Percentiles rank a stretch among this genome's conserved stretches.
Conservation (phyloP, 2,888 invertebrate species). For the Leptura quadrifasciata region DNA sequence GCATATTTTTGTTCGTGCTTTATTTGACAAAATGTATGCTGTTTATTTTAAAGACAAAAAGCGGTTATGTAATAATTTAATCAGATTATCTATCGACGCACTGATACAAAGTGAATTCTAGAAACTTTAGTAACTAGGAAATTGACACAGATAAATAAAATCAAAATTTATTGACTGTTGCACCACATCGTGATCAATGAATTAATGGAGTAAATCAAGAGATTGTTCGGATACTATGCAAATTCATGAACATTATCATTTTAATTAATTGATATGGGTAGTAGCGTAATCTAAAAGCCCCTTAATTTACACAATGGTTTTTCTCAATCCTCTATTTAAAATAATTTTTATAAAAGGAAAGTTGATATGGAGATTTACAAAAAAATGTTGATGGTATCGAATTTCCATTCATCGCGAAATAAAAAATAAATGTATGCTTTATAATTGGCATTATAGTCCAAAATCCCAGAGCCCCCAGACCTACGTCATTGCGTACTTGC, state of each 20-base stretch:
- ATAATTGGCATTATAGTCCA: too few relatives aligned
- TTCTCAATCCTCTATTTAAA: too few relatives aligned
- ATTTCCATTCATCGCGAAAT: too few relatives aligned
- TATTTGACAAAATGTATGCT: not conserved
- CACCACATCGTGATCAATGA: not conserved
- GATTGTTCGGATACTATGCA: not conserved
- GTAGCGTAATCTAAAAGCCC: not conserved
- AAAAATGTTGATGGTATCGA: too few relatives aligned
- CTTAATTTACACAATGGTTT: too few relatives aligned
- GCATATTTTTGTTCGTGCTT: not conserved
- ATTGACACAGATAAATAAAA: not conserved
- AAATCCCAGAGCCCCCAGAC: too few relatives aligned
- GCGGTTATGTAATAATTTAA: not conserved
- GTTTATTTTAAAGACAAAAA: not conserved
- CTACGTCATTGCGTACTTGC: too few relatives aligned
- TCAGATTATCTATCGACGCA: not conserved
- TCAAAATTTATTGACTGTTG: conserved; percentile 8
- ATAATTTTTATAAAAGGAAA: too few relatives aligned
- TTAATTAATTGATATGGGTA: not conserved
- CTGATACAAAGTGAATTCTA: not conserved
- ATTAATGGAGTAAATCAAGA: not conserved
- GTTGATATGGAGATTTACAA: too few relatives aligned
- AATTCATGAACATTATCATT: not conserved
- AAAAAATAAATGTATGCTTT: too few relatives aligned
- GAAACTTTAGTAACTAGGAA: not conserved